A percentile compares a stretch with the other conserved stretches of the same genome.
These are phyloP conservation scores for Marmota monax DNA, from an alignment of 2,113 vertebrate genomes.

Conservation along the genomic window DNA sequence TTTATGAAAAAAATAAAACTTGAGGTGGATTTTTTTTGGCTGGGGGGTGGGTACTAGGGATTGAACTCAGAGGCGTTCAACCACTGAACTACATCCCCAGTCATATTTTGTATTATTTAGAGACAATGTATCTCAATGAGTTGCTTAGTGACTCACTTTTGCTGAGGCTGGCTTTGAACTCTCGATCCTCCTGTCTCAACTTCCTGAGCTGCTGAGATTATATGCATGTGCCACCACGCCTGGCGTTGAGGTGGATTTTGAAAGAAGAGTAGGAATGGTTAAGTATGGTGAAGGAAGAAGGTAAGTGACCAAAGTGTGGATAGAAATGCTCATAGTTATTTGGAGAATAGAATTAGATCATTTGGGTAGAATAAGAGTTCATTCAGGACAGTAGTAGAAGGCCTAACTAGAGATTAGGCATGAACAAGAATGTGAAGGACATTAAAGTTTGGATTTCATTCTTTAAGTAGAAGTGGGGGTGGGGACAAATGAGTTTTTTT, in stretches of 20 bases:
- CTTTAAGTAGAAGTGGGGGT: background rate
- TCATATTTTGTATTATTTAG: too few species aligned
- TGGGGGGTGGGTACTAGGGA: too few species aligned
- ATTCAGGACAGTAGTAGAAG: background rate
- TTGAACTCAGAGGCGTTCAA: too few species aligned
- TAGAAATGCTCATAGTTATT: background rate
- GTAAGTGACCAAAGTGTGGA: background rate
- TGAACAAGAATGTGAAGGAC: background rate
- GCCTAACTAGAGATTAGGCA: background rate
- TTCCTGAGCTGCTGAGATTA: too few species aligned
- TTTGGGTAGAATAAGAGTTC: background rate
- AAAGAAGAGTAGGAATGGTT: background rate
- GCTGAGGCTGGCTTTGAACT: too few species aligned
- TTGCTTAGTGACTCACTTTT: too few species aligned
- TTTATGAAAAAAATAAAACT: background rate
- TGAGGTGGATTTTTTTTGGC: background rate
- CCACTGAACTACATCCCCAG: too few species aligned
- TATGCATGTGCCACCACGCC: too few species aligned
- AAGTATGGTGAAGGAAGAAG: background rate
- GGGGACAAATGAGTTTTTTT: background rate
- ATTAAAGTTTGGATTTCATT: conserved; percentile 35
- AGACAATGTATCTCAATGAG: too few species aligned
- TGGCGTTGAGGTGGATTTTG: background rate
- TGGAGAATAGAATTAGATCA: background rate
- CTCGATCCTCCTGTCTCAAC: too few species aligned